These are phyloP conservation scores for Tipula confusa DNA, from an alignment of 2,888 invertebrate genomes.

Conservation along the genomic window DNA sequence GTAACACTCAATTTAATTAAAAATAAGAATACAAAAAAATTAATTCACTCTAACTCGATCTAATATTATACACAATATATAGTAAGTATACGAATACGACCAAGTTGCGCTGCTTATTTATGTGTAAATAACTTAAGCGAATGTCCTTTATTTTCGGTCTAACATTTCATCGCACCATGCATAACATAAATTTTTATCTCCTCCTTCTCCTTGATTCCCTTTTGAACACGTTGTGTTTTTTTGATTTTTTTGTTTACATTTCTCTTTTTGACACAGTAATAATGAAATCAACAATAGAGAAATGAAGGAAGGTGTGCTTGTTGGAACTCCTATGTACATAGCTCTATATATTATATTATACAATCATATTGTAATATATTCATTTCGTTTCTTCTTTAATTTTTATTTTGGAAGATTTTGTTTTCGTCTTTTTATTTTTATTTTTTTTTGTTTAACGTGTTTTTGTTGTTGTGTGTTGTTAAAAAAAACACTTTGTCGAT, in stretches of 20 bases:
- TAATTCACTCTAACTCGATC: background rate
- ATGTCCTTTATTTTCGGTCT: background rate
- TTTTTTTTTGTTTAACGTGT: background rate
- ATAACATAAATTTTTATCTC: background rate
- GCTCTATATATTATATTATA: too few relatives aligned
- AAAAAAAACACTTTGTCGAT: background rate
- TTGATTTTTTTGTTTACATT: background rate
- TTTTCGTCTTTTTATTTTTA: background rate
- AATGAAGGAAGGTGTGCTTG: conserved; percentile 7
- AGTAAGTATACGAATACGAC: background rate
- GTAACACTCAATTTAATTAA: background rate
- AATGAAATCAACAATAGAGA: background rate
- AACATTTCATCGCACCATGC: background rate
- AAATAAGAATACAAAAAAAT: background rate
- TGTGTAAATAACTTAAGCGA: background rate
- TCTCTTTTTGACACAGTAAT: background rate
- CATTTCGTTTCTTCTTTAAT: background rate
- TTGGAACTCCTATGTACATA: background rate
- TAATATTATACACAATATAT: too few relatives aligned
- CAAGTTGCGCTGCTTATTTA: background rate
- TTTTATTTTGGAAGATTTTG: background rate
- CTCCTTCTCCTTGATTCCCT: background rate
- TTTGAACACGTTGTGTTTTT: background rate
- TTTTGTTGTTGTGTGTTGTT: too few relatives aligned
- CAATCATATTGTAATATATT: background rate